Conservation (phyloP, 1,140 invertebrate genomes). For the Sycobia sp. region DNA sequence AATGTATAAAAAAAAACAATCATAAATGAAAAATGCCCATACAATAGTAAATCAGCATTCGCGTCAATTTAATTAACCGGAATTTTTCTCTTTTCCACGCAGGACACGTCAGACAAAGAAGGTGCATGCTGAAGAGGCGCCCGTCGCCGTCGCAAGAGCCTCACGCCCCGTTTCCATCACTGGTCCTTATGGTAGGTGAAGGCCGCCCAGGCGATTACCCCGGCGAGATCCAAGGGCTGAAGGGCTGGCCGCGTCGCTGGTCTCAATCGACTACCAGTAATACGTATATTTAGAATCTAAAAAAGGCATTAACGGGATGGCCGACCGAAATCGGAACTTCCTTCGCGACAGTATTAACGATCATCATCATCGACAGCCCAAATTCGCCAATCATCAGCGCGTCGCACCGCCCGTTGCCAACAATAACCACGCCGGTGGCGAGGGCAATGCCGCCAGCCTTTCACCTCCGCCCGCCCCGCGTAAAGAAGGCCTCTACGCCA, state of each 20-base stretch:
- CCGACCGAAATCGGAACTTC: constrained; percentile 41
- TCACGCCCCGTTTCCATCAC: background rate
- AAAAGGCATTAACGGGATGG: constrained; percentile 36
- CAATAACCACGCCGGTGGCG: constrained; percentile 8
- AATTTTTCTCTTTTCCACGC: too few relatives aligned
- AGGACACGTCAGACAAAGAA: constrained; percentile 27
- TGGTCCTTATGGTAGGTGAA: constrained; percentile 55
- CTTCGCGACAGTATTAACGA: constrained; percentile 31
- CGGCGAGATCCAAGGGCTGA: constrained; percentile 51
- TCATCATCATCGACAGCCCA: background rate
- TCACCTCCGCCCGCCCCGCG: constrained; percentile 4
- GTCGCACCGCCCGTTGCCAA: background rate
- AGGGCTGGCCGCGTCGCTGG: constrained; percentile 57
- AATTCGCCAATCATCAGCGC: constrained; percentile 1
- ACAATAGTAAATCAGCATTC: too few relatives aligned
- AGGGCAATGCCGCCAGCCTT: background rate
- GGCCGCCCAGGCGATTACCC: constrained; percentile 38
- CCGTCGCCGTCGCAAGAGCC: constrained; percentile 5
- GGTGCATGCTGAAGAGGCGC: constrained; percentile 48
- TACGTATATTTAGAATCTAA: constrained; percentile 51
- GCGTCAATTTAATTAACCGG: too few relatives aligned
- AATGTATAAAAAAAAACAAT: too few relatives aligned
- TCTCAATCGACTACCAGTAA: constrained; percentile 44
- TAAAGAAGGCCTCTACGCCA: constrained; percentile 38
- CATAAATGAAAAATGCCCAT: too few relatives aligned